phyloP scores from a whole-genome alignment of 2,888 invertebrate genomes.

The Malthinus seriepunctatus region DNA sequence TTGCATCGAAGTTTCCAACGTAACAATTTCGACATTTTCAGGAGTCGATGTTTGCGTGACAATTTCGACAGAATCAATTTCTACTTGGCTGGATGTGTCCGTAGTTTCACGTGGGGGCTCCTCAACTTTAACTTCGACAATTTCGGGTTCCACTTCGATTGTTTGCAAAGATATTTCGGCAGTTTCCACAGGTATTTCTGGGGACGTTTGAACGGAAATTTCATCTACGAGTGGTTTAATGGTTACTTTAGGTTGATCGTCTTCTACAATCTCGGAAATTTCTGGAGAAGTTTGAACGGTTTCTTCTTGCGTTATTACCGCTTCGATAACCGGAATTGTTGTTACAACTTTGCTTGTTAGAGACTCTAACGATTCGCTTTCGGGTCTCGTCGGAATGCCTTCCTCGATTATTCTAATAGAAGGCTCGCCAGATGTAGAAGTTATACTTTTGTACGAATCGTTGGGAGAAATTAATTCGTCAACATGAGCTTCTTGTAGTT shows the following conservation, averaged over 20 bases:
- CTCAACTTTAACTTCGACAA: conserved; percentile 22
- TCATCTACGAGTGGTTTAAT: conserved; percentile 37
- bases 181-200: conserved; percentile 56
- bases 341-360: conserved; percentile 54
- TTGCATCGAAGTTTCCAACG: conserved; percentile 54
- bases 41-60: conserved; percentile 44
- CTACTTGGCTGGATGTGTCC: conserved; percentile 33
- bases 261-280: conserved; percentile 47
- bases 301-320: conserved; percentile 61
- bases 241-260: conserved; percentile 47
- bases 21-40: conserved; percentile 39
- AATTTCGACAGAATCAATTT: conserved; percentile 26
- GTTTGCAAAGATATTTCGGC: conserved; percentile 63
- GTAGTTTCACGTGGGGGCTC: conserved; percentile 36
- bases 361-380: conserved; percentile 60
- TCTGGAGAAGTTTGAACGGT: conserved; percentile 65
- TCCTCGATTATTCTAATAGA: conserved; percentile 72
- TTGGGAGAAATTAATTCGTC: conserved; percentile 59
- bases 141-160: conserved; percentile 44
- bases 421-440: conserved; percentile 61
- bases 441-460: conserved; percentile 64
- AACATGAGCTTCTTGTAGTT: conserved; percentile 51
- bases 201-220: conserved; percentile 60
- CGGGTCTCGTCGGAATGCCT: conserved; percentile 60
- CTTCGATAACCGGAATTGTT: conserved; percentile 64